A percentile compares a stretch with the other conserved stretches of the same genome.
Conservation (phyloP, 23 tunicate species). For the Styela plicata region DNA sequence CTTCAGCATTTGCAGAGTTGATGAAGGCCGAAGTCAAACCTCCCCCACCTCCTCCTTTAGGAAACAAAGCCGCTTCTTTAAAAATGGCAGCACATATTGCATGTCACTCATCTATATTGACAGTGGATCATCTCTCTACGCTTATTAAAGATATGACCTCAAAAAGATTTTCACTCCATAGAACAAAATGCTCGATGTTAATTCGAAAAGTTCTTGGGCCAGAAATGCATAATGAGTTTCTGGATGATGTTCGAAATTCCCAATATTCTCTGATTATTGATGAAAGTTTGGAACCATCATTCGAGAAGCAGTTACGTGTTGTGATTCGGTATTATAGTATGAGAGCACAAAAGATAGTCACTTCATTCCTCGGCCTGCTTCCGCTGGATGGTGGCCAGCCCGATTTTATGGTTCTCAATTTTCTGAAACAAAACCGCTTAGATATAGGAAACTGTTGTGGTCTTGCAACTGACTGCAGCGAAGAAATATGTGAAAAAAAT, state of each 20-base stretch:
- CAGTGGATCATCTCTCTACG: conserved; percentile 14
- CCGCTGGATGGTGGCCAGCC: conserved; percentile 16
- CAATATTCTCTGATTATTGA: conserved; percentile 18
- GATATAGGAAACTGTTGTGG: conserved; percentile 15
- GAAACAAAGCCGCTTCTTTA: conserved; percentile 13
- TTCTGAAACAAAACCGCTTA: conserved; percentile 21
- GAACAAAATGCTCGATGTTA: conserved; percentile 20
- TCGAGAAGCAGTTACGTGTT: conserved; percentile 12
- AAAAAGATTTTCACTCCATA: conserved; percentile 16
- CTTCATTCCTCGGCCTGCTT: conserved; percentile 19
- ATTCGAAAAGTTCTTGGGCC: conserved; percentile 22
- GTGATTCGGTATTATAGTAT: conserved; percentile 22
- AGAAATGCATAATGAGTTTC: conserved; percentile 23
- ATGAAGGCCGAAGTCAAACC: background rate
- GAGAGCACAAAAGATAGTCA: background rate
- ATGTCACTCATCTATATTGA: conserved; percentile 16
- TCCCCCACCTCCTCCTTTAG: conserved; percentile 7
- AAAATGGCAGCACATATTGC: conserved; percentile 29
- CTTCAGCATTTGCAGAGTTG: background rate
- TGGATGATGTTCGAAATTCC: conserved; percentile 4
- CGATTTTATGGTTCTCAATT: conserved; percentile 14
- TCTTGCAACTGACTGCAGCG: conserved; percentile 21
- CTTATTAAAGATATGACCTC: conserved; percentile 18
- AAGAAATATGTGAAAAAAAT: conserved; percentile 30
- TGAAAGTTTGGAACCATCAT: conserved; percentile 16